Evolutionary conservation across 2,888 invertebrate species (phyloP), one percentile per base, ranked within the genome.

Genomic region (Sphaerolaimus hirsutus): DNA sequence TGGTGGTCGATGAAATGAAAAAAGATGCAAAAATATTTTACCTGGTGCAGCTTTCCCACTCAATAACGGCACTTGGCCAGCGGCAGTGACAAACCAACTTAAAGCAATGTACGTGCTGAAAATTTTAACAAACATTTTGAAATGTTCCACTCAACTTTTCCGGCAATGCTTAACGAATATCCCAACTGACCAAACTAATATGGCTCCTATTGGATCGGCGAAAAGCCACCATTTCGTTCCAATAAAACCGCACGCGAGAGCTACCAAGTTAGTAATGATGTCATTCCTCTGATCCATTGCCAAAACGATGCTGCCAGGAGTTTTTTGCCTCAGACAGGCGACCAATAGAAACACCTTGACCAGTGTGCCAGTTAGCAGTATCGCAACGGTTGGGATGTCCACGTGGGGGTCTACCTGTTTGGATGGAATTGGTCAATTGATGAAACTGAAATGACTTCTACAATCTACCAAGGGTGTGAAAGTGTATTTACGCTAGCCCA

Each of bases 211-310:
- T 1, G 70, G 69, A 54, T 70, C 70, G 1, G 66, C 61, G 50
- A 62, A 69, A 12, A 59, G 54, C 57, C 68, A 66, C 47, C 51
- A 55, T 5, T 52, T 46, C 46, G 55, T 53, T 12, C 60, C 66
- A 29, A 70, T 53, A 46, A 64, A 62, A 14, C 68, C 69, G 50
- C 65, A 65, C 17, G 59, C 49, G 12, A 69, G 54, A 2, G 69
- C 70, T 0, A 63, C 60, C 19, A 59, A 46, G 48, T 68, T 67
- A 5, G 68, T 69, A 36, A 67, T 49, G n/a, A 67, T 62, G 50
- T 70, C 70, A 52, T 70, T 70, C 10, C 69, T 52, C 55, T 68
- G 68, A 51, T 71, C 70, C 54, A 64, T 62, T 1, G 66, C 62
- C 23, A 70, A 53, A 27, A 53, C 53, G 32, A 50, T 38, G 46